Evolutionary conservation across 2,113 vertebrate species (phyloP).

Genomic region (Andinoacara biseriatus): DNA sequence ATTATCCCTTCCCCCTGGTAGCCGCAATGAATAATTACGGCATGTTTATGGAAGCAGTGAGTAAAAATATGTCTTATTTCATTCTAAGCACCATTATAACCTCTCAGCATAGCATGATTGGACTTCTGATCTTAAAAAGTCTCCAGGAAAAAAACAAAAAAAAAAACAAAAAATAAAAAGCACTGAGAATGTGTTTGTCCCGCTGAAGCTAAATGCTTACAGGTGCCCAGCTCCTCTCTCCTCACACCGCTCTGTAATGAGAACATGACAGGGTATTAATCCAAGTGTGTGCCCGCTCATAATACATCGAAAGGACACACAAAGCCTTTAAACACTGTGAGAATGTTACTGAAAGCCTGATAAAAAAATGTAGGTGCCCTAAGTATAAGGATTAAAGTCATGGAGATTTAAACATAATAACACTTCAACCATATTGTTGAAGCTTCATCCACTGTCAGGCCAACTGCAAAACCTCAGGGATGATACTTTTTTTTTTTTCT

Average conservation of each 20-base stretch:
- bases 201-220: slow-evolving; percentile 36
- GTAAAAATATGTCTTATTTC: slow-evolving; percentile 67
- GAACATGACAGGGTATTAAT: slow-evolving; percentile 70
- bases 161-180: background rate
- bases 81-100: slow-evolving; percentile 42
- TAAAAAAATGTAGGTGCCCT: slow-evolving; percentile 34
- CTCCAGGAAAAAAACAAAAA: background rate
- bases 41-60: slow-evolving; percentile 75
- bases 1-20: slow-evolving; percentile 65
- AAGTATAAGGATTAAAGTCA: slow-evolving; percentile 59
- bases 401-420: slow-evolving; percentile 65
- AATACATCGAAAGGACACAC: slow-evolving; percentile 51
- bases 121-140: slow-evolving; percentile 26
- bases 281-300: slow-evolving; percentile 50
- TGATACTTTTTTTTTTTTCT: background rate
- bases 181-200: slow-evolving; percentile 20
- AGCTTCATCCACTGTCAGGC: slow-evolving; percentile 37
- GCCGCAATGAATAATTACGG: slow-evolving; percentile 71
- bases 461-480: slow-evolving; percentile 18
- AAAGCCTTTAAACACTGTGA: slow-evolving; percentile 43
- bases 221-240: background rate
- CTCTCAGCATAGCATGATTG: slow-evolving; percentile 45
- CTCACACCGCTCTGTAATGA: slow-evolving; percentile 30
- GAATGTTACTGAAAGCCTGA: slow-evolving; percentile 48
- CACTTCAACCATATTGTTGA: slow-evolving; percentile 47